Evolutionary conservation across 1,140 invertebrate species (phyloP).

Genomic region (Hermetia illucens): DNA sequence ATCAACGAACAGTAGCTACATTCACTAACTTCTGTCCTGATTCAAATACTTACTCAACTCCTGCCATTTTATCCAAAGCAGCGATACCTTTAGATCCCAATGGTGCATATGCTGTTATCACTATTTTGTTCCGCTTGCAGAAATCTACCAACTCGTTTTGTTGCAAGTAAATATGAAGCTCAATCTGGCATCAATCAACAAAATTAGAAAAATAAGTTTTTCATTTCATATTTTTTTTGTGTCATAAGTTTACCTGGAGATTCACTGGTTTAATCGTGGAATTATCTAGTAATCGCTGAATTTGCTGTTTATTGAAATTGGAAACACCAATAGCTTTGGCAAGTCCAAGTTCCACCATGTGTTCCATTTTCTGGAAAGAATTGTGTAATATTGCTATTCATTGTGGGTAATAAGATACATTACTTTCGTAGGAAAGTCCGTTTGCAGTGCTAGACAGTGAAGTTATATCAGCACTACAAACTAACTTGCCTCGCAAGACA

Average conservation of each 20-base stretch:
- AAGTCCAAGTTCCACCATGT: constrained; percentile 47
- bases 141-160: constrained; percentile 60
- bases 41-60: constrained; percentile 24
- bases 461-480: too few relatives aligned
- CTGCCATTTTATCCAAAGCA: constrained; percentile 31
- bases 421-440: too few relatives aligned
- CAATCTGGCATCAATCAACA: constrained; percentile 42
- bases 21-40: too few relatives aligned
- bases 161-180: constrained; percentile 71
- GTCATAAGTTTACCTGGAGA: constrained; percentile 39
- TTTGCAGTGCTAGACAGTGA: too few relatives aligned
- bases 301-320: constrained; percentile 64
- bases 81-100: constrained; percentile 55
- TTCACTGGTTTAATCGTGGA: constrained; percentile 52
- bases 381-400: too few relatives aligned
- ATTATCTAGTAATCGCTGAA: constrained; percentile 45
- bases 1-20: too few relatives aligned
- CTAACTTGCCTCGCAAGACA: too few relatives aligned
- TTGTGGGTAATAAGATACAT: too few relatives aligned
- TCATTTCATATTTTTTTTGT: constrained; percentile 1
- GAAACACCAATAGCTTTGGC: constrained; percentile 59
- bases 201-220: neutral
- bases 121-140: constrained; percentile 54
- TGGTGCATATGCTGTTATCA: constrained; percentile 70
- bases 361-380: constrained; percentile 61